These are phyloP conservation scores for Rynchops niger DNA, from an alignment of 2,113 vertebrate species.

Conservation along the genomic window DNA sequence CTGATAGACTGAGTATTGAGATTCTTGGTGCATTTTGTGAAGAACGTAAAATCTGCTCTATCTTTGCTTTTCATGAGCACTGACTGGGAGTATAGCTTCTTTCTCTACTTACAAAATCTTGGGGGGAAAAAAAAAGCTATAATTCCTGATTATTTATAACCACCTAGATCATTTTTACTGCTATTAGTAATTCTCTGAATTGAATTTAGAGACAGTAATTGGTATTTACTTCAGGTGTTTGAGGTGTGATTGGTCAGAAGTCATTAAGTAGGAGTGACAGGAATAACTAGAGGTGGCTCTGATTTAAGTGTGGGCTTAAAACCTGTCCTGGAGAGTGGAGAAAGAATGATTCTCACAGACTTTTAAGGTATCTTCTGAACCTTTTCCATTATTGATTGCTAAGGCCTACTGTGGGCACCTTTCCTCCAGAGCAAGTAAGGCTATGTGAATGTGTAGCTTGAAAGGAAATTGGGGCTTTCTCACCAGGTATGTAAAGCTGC, in stretches of 20 bases:
- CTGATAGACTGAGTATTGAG: neutral
- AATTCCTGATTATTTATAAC: neutral
- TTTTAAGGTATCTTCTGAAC: neutral
- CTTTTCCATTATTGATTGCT: neutral
- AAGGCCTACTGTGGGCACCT: neutral
- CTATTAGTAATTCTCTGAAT: neutral
- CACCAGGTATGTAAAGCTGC: accelerated
- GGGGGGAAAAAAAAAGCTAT: neutral
- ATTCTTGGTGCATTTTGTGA: neutral
- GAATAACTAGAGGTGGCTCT: neutral
- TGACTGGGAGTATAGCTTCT: neutral
- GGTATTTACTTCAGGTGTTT: neutral
- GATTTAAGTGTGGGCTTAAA: neutral
- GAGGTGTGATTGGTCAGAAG: neutral
- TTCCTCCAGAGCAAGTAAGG: neutral
- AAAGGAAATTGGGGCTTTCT: neutral
- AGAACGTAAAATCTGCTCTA: neutral
- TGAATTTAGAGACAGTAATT: neutral
- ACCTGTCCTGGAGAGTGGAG: neutral
- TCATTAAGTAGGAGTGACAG: neutral
- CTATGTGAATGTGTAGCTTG: neutral
- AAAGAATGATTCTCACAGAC: neutral
- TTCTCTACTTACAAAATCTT: neutral
- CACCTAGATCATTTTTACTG: neutral
- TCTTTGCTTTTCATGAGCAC: neutral